Conservation (phyloP, 2,888 invertebrate species). For the Pseudoips prasinana region DNA sequence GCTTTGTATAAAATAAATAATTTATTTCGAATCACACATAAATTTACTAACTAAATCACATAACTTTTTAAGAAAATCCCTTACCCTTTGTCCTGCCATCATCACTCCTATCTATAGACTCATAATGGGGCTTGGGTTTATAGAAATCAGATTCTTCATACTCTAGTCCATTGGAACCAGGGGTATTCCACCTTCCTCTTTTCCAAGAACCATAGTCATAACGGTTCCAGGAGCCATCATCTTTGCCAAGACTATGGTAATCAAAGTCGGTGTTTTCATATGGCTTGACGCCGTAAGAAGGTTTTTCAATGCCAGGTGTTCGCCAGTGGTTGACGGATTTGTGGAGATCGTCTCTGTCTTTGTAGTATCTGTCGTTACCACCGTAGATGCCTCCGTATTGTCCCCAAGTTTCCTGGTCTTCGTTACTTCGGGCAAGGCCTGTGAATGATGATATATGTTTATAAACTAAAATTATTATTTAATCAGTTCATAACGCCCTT, state of each 20-base stretch:
- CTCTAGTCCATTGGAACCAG: slow-evolving; percentile 47
- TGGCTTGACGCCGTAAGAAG: slow-evolving; percentile 53
- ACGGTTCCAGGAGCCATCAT: slow-evolving; percentile 35
- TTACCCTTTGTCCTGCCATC: slow-evolving; percentile 54
- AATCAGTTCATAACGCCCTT: no score
- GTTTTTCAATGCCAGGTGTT: slow-evolving; percentile 53
- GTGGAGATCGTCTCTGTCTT: slow-evolving; percentile 64
- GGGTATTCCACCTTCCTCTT: slow-evolving; percentile 57
- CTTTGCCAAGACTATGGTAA: slow-evolving; percentile 68
- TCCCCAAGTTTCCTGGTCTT: slow-evolving; percentile 78
- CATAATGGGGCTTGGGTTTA: slow-evolving; percentile 33
- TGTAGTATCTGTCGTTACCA: slow-evolving; percentile 57
- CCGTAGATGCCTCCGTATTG: slow-evolving; percentile 84
- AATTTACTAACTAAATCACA: background rate
- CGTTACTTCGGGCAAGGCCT: slow-evolving; percentile 55
- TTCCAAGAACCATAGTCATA: slow-evolving; percentile 65
- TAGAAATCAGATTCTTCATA: slow-evolving; percentile 45
- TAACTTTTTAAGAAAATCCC: background rate
- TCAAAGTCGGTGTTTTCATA: slow-evolving; percentile 51
- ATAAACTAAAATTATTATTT: no score
- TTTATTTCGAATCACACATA: background rate
- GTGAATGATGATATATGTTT: no score
- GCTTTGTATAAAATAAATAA: background rate
- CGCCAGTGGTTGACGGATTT: slow-evolving; percentile 80
- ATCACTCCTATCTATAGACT: slow-evolving; percentile 44